Percentiles rank a stretch among this genome's conserved stretches.
phyloP scores from a whole-genome alignment of 1,140 invertebrate species.

The Danaus melanippus region DNA sequence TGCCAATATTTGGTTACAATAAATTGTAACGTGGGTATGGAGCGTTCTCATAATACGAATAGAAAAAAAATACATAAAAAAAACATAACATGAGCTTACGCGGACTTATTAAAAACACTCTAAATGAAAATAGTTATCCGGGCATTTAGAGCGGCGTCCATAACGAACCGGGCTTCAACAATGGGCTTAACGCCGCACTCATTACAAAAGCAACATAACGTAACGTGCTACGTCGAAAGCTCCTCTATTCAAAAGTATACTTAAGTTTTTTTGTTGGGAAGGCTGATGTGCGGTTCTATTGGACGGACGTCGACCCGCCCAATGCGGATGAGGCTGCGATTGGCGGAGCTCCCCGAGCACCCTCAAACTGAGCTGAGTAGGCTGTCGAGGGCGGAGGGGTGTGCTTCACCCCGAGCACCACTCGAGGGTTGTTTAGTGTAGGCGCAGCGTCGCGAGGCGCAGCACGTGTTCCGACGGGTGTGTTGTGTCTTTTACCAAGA shows the following conservation, averaged over 20 bases:
- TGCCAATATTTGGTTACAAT: background rate
- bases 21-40: background rate
- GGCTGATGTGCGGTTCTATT: conserved; percentile 42
- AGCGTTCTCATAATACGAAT: conserved; percentile 3
- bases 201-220: conserved; percentile 71
- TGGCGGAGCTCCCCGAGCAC: conserved; percentile 58
- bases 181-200: conserved; percentile 70
- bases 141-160: conserved; percentile 64
- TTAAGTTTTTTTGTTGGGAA: conserved; percentile 66
- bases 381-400: conserved; percentile 68
- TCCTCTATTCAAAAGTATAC: conserved; percentile 69
- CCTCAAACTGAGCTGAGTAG: conserved; percentile 63
- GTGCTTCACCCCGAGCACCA: conserved; percentile 68
- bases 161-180: conserved; percentile 67
- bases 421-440: conserved; percentile 70
- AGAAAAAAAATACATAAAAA: conserved; percentile 11
- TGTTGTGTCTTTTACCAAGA: conserved; percentile 42
- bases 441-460: conserved; percentile 58
- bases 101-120: conserved; percentile 66
- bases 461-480: conserved; percentile 55
- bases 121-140: conserved; percentile 70
- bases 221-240: conserved; percentile 66
- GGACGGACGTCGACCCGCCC: conserved; percentile 44
- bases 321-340: conserved; percentile 30
- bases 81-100: conserved; percentile 49